Conservation (phyloP, 1,140 invertebrate species). For the Papilio machaon region DNA sequence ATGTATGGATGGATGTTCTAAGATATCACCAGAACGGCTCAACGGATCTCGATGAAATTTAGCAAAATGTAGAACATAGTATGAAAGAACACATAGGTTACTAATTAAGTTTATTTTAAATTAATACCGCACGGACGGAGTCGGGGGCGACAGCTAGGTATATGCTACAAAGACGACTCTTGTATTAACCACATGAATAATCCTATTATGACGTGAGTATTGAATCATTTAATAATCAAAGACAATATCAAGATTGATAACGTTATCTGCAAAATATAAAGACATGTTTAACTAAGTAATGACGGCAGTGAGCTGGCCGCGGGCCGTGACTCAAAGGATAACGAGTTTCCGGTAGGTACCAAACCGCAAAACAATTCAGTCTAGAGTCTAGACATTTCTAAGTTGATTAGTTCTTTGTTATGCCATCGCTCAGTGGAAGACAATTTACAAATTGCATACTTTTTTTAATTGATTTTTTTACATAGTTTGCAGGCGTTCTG, state of each 20-base stretch:
- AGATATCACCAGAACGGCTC: too few species aligned
- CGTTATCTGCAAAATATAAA: background rate
- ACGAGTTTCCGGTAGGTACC: constrained; percentile 19
- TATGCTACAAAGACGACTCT: too few species aligned
- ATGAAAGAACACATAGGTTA: too few species aligned
- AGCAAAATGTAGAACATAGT: too few species aligned
- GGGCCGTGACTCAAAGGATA: constrained; percentile 20
- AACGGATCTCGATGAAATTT: too few species aligned
- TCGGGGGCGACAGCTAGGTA: too few species aligned
- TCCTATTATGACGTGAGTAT: background rate
- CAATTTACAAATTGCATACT: constrained; percentile 14
- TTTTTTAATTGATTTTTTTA: background rate
- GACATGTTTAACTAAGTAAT: background rate
- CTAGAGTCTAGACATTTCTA: constrained; percentile 21
- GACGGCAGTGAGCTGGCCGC: background rate
- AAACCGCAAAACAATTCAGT: constrained; percentile 23
- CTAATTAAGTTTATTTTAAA: too few species aligned
- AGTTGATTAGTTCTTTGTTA: constrained; percentile 15
- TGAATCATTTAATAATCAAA: constrained; percentile 22
- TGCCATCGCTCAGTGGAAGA: background rate
- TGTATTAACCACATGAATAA: background rate
- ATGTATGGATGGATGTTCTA: too few species aligned
- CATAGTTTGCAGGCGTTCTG: background rate
- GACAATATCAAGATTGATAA: background rate
- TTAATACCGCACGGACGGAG: too few species aligned